Evolutionary conservation across 2,113 vertebrate species (phyloP).

Genomic region (Zosterops borbonicus): DNA sequence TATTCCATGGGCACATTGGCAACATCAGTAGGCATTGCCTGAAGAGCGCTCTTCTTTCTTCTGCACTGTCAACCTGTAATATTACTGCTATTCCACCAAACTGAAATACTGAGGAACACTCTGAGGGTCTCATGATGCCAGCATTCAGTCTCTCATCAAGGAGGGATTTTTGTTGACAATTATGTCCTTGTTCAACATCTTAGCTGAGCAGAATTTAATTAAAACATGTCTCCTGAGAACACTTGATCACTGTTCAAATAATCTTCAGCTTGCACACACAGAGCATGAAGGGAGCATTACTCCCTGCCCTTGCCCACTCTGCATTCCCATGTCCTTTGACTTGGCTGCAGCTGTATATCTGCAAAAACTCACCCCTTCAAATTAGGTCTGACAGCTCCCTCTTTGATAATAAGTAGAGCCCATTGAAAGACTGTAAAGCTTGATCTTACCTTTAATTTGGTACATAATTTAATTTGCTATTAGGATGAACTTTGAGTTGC

Average conservation of each 20-base stretch:
- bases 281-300: background rate
- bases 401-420: background rate
- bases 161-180: slow-evolving; percentile 4
- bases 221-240: slow-evolving; percentile 38
- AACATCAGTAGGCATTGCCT: background rate
- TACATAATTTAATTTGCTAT: background rate
- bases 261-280: background rate
- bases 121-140: background rate
- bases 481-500: background rate
- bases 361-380: background rate
- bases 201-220: slow-evolving; percentile 51
- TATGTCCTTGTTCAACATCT: slow-evolving; percentile 19
- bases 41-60: background rate
- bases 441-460: background rate
- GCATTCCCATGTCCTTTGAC: background rate
- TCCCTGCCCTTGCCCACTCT: background rate
- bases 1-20: background rate
- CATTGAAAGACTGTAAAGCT: background rate
- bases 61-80: background rate
- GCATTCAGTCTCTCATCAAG: background rate
- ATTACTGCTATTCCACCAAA: background rate
- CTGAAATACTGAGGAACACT: background rate
- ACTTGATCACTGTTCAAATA: slow-evolving; percentile 22
- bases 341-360: slow-evolving; percentile 2
- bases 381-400: background rate